Percentiles rank a stretch among this genome's conserved stretches.
These are phyloP conservation scores for Megatriorchis doriae DNA, from an alignment of 2,113 vertebrate genomes.

Conservation along the genomic window DNA sequence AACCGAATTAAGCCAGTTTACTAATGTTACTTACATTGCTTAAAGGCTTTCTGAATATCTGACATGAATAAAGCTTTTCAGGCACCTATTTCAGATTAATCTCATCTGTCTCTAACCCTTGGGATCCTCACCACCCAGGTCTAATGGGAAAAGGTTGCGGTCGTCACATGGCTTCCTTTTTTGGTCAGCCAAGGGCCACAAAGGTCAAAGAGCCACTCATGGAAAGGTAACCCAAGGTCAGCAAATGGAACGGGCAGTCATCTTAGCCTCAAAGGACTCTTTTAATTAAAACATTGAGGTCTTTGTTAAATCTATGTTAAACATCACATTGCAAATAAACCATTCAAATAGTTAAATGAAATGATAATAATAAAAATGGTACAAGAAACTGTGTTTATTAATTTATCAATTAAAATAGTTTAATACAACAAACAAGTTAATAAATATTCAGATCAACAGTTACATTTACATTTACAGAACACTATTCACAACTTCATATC, in stretches of 20 bases:
- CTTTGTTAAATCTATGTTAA: constrained; percentile 96
- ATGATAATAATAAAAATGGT: constrained; percentile 67
- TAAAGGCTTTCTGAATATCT: constrained; percentile 77
- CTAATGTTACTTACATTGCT: constrained; percentile 82
- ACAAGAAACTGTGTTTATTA: constrained; percentile 65
- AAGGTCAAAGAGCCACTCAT: constrained; percentile 93
- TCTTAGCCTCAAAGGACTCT: constrained; percentile 92
- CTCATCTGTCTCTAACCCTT: constrained; percentile 94
- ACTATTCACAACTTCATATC: constrained; percentile 39
- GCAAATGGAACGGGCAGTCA: constrained; percentile 95
- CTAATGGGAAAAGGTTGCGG: constrained; percentile 89
- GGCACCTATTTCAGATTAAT: constrained; percentile 93
- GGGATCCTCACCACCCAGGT: constrained; percentile 94
- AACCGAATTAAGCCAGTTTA: constrained; percentile 69
- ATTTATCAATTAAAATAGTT: constrained; percentile 54
- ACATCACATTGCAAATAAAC: constrained; percentile 81
- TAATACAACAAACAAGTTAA: constrained; percentile 66
- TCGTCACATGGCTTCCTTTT: constrained; percentile 94
- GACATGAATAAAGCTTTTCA: constrained; percentile 81
- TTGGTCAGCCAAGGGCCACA: constrained; percentile 93
- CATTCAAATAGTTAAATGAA: constrained; percentile 70
- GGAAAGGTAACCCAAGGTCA: constrained; percentile 97
- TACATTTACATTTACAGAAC: constrained; percentile 64
- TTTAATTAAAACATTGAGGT: constrained; percentile 98
- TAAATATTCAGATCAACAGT: constrained; percentile 48